Base-by-base conservation (phyloP, 2,113 vertebrate genomes). In the Oceanodroma tethys region DNA sequence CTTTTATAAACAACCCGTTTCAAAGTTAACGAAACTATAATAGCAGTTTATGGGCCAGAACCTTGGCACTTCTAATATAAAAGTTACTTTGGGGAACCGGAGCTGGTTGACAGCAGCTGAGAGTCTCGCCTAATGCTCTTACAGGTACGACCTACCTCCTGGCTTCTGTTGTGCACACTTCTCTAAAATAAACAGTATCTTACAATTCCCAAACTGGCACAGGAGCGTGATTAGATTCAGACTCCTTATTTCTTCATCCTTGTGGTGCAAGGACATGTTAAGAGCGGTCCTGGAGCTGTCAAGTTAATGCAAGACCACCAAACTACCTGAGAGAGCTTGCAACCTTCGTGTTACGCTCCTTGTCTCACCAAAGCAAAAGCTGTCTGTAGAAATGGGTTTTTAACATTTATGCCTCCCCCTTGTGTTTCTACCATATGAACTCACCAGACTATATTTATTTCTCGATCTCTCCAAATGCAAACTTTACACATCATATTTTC, bases 401-500 rank as follows among this genome's bases (percentile, higher is more conserved):
- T 55, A 93, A 88, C 59, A 93, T 95, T 94, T 72, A 70, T 95
- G 84, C 92, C 71, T 95, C 92, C 87, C 90, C 47, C 92, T 95
- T 88, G 90, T 93, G 88, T 94, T 87, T 90, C 82, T 40, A 55
- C 18, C 7, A 7, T 2, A 25, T 3, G 38, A 92, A 82, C 26
- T 89, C 34, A 10, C 22, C 78, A 90, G 53, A 45, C 66, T 29
- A 18, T 38, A 29, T 48, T 93, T 87, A 34, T 88, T 91, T 83
- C 84, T 85, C 58, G 23, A 72, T 25, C 45, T 50, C 81, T 88
- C 42, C 60, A 75, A 80, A 82, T 43, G 42, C 62, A 91, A 66
- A 76, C 67, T 72, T 92, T n/a, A 68, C 58, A 60, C 36, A 13
- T 40, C 6, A 2, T n/a, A 56, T 34, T 90, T 93, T 38, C 62